A percentile compares a stretch with the other conserved stretches of the same genome.
phyloP scores from a whole-genome alignment of 2,113 vertebrate genomes.

The Columbina picui region DNA sequence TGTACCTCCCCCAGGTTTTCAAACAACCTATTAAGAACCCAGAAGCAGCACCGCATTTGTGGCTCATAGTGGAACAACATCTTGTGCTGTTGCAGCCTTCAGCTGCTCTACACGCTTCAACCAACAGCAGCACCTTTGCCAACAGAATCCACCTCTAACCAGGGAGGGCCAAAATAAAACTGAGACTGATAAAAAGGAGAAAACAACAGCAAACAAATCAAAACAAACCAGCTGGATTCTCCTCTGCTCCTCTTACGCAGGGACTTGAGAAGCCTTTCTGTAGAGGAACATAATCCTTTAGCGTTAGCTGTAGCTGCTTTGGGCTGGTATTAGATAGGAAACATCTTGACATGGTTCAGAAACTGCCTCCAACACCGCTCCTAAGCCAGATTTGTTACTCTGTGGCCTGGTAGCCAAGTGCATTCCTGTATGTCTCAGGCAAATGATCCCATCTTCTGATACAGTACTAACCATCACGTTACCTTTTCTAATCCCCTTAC shows the following conservation, averaged over 20 bases:
- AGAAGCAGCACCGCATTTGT: neutral
- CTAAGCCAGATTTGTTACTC: neutral
- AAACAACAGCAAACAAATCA: neutral
- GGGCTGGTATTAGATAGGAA: neutral
- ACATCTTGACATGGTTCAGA: neutral
- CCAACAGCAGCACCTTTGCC: neutral
- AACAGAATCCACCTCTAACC: neutral
- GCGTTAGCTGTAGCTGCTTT: neutral
- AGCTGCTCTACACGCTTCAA: neutral
- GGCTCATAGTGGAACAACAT: accelerated
- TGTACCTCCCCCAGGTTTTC: neutral
- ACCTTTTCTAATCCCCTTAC: neutral
- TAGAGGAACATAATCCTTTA: neutral
- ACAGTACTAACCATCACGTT: neutral
- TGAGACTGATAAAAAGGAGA: neutral
- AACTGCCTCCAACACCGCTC: neutral
- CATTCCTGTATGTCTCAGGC: neutral
- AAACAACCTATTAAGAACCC: neutral
- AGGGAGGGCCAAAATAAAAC: neutral
- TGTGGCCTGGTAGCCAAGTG: neutral
- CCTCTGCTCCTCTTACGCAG: neutral
- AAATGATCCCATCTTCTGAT: neutral
- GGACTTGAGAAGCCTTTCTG: neutral
- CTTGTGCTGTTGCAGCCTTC: neutral
- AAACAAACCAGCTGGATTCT: neutral